Percentiles rank a stretch among this genome's conserved stretches.
Conservation (phyloP, 2,113 vertebrate genomes). For the Neolamprologus falcicula region DNA sequence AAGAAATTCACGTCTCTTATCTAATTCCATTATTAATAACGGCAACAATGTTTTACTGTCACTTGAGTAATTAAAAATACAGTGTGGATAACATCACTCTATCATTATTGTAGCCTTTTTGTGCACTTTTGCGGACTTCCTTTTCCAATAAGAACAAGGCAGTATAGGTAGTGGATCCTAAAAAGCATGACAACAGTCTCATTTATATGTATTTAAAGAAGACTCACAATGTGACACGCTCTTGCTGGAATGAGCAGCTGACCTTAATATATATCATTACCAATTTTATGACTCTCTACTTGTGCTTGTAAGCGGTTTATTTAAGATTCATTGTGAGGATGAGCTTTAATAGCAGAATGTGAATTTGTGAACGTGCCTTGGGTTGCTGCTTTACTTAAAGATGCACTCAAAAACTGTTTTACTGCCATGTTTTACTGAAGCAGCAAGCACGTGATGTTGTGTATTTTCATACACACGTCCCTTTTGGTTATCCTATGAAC, state of each 20-base stretch:
- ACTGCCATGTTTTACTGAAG: not conserved
- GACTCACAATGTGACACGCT: not conserved
- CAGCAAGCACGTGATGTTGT: not conserved
- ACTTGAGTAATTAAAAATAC: not conserved
- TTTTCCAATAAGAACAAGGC: not conserved
- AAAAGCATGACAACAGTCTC: not conserved
- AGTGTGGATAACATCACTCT: not conserved
- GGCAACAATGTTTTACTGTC: not conserved
- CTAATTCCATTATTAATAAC: constrained; percentile 6
- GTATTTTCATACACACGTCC: not conserved
- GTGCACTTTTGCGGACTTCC: not conserved
- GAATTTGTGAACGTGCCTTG: not conserved
- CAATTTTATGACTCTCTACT: not conserved
- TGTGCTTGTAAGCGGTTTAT: not conserved
- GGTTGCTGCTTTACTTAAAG: not conserved
- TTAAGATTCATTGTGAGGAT: not conserved
- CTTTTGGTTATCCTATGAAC: not conserved
- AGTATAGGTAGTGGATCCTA: not conserved
- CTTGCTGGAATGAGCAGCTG: not conserved
- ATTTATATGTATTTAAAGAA: not conserved
- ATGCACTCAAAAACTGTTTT: not conserved
- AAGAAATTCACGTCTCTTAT: not conserved
- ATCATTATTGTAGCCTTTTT: not conserved
- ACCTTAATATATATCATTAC: not conserved
- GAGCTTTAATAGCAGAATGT: not conserved